Percentiles rank a stretch among this genome's conserved stretches.
Conservation (phyloP, 2,888 invertebrate species). For the Brachycybe producta region DNA sequence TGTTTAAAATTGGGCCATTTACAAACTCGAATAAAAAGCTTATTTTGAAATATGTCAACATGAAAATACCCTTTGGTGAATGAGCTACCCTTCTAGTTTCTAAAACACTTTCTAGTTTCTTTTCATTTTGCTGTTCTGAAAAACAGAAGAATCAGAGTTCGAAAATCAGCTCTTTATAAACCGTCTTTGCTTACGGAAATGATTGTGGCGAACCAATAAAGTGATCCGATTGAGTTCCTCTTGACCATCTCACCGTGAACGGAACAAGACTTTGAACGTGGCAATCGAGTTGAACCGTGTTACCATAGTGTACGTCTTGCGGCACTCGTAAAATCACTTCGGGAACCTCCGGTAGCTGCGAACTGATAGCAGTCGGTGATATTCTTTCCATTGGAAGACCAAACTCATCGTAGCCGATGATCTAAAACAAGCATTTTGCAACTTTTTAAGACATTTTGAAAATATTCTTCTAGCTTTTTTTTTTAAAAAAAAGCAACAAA, state of each 20-base stretch:
- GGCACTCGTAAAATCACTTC: slow-evolving; percentile 38
- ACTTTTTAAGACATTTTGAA: too few relatives aligned
- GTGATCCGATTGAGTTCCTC: slow-evolving; percentile 27
- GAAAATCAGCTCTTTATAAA: background rate
- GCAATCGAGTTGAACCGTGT: slow-evolving; percentile 44
- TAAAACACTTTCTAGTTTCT: too few relatives aligned
- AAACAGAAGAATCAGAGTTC: too few relatives aligned
- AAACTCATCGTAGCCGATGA: slow-evolving; percentile 47
- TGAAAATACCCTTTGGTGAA: too few relatives aligned
- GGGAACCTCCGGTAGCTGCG: slow-evolving; percentile 47
- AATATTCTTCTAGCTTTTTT: too few relatives aligned
- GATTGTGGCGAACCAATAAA: slow-evolving; percentile 32
- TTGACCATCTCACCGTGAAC: slow-evolving; percentile 44
- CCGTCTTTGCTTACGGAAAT: background rate
- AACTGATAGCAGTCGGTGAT: slow-evolving; percentile 51
- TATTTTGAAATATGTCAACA: too few relatives aligned
- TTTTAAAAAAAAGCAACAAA: too few relatives aligned
- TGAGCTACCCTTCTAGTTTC: too few relatives aligned
- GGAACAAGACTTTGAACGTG: slow-evolving; percentile 49
- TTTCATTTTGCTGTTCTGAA: too few relatives aligned
- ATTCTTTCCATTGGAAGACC: slow-evolving; percentile 49
- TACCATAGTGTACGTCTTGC: slow-evolving; percentile 34
- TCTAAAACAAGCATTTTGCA: too few relatives aligned
- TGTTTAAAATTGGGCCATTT: too few relatives aligned
- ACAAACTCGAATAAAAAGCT: too few relatives aligned